Evolutionary conservation across 2,888 invertebrate genomes (phyloP), one percentile per base, ranked within the genome.

Genomic region (Drosophila kanekoi): DNA sequence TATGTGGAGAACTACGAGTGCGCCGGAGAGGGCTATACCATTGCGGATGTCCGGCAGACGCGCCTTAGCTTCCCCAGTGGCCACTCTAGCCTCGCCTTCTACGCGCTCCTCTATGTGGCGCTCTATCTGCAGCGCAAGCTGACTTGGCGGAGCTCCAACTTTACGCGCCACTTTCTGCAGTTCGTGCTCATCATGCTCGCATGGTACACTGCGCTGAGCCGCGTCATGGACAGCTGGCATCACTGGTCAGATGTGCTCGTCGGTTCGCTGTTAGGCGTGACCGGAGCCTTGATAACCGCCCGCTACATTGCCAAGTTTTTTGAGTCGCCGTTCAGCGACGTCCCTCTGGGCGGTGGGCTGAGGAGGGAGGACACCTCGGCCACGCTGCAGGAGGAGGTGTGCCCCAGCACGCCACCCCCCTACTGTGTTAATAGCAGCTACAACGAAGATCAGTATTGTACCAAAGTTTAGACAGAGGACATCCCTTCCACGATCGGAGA

Each of bases 11-110:
- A 94, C 92, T 98, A 96, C 93, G 94, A 93, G 20, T 97, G 97
- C 79, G 87, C 90, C 20, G 90, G 91, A 13, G 93, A 91, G 0
- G 93, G 94, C 49, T 91, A 91, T 43, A 85, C 92, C 16, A 91
- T 93, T 69, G 86, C 92, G 82, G 93, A 95, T 69, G 92, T 96
- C 76, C 95, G 96, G 77, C 96, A 96, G 91, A 93, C 96, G 93
- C 94, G 96, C 77, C 94, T 98, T 63, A 98, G 97, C 23, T 98
- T 98, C 92, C 97, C 97, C 58, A 97, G 97, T 69, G 98, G 98
- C 18, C 98, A 98, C 92, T 96, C 97, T 10, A 97, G 97, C 5
- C 96, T 97, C 93, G 95, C 96, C 11, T 96, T 96, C 81, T 97
- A 95, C 89, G 94, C 96, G 40, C 96, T 97, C 96, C 91, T 97